Evolutionary conservation across 2,888 invertebrate genomes (phyloP), one percentile per base, ranked within the genome.

Genomic region (Cabera pusaria): DNA sequence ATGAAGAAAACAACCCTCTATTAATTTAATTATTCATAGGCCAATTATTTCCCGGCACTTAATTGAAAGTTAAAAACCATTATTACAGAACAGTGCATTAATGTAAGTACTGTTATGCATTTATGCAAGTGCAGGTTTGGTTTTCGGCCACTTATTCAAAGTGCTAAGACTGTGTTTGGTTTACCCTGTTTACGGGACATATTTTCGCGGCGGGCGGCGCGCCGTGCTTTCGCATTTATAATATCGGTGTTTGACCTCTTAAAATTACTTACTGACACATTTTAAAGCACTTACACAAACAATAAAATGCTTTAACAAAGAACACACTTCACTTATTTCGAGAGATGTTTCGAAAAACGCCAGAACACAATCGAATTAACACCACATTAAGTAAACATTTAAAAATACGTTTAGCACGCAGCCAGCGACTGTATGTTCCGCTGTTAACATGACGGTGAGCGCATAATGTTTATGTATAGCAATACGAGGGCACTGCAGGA

Each of bases 151-250:
- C 69, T 75, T 72, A 79, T 69, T 75, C 69, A 64, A 56, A 64
- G 52, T 54, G 62, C 61, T 68, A 69, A 74, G 73, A 74, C 66
- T 64, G 55, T 72, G 80, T 80, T 78, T 74, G 72, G 68, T 61
- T 62, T 67, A 56, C 65, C 59, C 63, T 79, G 78, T 84, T 83
- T 83, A 57, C 54, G 67, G 67, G 66, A 80, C 79, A 85, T 79
- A 81, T 79, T 80, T 84, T 76, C 72, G 69, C 60, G 71, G 65
- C 68, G 73, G 62, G 64, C 64, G 73, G 61, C 72, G 64, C 66
- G 71, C 63, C 87, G 87, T 88, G 87, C 74, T 68, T 76, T 70
- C 72, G 87, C 87, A 88, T 88, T 84, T 63, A 84, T 82, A 84
- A 79, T 61, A 55, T 47, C 71, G 76, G 71, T 68, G 74, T 74